Conservation (phyloP, 2,888 invertebrate species). For the Polylopha cassiicola region DNA sequence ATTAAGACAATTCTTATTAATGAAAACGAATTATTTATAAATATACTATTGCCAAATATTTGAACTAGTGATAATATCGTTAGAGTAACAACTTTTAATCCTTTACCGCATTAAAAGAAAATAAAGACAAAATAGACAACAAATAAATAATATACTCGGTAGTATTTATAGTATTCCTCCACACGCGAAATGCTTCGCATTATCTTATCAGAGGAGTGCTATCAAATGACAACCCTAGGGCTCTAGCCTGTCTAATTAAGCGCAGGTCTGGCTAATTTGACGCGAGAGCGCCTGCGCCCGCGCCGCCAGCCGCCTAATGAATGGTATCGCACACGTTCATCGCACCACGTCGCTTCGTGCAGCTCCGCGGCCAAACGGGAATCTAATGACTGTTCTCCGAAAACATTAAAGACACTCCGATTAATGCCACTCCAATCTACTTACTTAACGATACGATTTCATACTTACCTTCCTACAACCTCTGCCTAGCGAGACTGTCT, state of each 20-base stretch:
- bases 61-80: no score
- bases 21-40: no score
- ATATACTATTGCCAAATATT: no score
- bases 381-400: constrained; percentile 35
- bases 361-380: constrained; percentile 48
- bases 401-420: constrained; percentile 16
- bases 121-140: no score
- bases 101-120: no score
- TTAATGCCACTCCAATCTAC: constrained; percentile 15
- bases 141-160: no score
- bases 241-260: constrained; percentile 62
- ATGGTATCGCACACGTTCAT: constrained; percentile 76
- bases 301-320: constrained; percentile 64
- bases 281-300: constrained; percentile 47
- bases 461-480: constrained; percentile 6
- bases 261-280: constrained; percentile 69
- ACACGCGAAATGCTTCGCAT: neutral
- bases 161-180: no score
- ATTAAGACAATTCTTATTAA: no score
- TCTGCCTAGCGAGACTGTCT: no score
- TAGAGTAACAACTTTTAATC: no score
- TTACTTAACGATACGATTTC: constrained; percentile 7
- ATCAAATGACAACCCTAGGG: constrained; percentile 19
- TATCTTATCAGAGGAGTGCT: constrained; percentile 5
- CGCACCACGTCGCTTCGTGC: constrained; percentile 53